phyloP scores from a whole-genome alignment of 1,140 invertebrate species.

The Zelostemma sp. region DNA sequence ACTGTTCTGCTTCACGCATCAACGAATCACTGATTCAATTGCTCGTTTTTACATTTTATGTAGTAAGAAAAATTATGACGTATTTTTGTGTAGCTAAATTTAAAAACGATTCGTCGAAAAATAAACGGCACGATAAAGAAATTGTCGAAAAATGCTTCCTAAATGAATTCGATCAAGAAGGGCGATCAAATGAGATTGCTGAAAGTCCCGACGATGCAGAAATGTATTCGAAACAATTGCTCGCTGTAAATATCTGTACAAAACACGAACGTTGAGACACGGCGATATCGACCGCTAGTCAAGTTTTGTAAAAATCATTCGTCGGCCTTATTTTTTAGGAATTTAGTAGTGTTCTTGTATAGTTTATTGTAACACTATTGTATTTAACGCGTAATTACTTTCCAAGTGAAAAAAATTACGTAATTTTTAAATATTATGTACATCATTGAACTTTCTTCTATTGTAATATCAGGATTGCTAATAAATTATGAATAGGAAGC shows the following conservation, averaged over 20 bases:
- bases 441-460: conserved; percentile 29
- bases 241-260: conserved; percentile 46
- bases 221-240: conserved; percentile 25
- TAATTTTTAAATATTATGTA: conserved; percentile 26
- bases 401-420: conserved; percentile 16
- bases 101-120: not conserved
- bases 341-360: conserved; percentile 33
- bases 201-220: conserved; percentile 41
- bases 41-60: no score
- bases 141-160: no score
- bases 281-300: conserved; percentile 47
- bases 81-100: not conserved
- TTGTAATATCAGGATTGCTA: conserved; percentile 38
- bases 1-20: no score
- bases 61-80: not conserved
- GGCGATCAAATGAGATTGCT: conserved; percentile 17
- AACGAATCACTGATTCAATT: no score
- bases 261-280: conserved; percentile 44
- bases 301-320: conserved; percentile 36
- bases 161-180: not conserved
- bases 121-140: no score
- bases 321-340: conserved; percentile 31
- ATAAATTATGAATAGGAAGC: conserved; percentile 42
- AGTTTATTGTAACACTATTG: conserved; percentile 15
- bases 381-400: not conserved